Evolutionary conservation across 2,888 invertebrate genomes (phyloP).

Genomic region (Eupithecia vulgata): DNA sequence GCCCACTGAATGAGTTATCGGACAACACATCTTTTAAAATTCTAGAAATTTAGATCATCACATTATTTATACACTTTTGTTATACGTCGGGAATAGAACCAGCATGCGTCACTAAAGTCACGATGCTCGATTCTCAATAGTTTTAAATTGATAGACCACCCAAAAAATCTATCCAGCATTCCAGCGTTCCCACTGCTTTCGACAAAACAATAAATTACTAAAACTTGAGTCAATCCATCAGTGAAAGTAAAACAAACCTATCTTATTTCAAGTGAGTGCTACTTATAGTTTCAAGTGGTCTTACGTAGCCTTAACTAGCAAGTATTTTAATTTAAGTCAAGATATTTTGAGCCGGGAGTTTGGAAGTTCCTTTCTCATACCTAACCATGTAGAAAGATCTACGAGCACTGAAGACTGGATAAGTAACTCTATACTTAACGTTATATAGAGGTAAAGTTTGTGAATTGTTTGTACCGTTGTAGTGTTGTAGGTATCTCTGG

Average conservation of each 20-base stretch:
- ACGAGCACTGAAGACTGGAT: too few relatives aligned
- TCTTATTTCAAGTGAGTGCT: not conserved
- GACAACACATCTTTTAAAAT: too few relatives aligned
- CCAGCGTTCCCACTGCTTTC: not conserved
- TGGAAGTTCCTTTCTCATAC: not conserved
- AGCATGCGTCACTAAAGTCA: not conserved
- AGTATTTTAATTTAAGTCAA: not conserved
- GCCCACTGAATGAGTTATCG: too few relatives aligned
- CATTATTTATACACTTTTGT: too few relatives aligned
- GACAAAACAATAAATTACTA: not conserved
- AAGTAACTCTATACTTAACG: too few relatives aligned
- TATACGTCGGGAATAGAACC: not conserved
- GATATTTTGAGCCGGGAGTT: not conserved
- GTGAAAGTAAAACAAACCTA: not conserved
- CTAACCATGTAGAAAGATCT: too few relatives aligned
- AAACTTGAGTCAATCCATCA: not conserved
- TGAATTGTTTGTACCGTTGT: too few relatives aligned
- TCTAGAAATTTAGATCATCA: too few relatives aligned
- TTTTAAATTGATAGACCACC: not conserved
- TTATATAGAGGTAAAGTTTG: too few relatives aligned
- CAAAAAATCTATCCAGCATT: not conserved
- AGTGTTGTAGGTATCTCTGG: too few relatives aligned
- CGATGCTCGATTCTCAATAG: not conserved
- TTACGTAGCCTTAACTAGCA: not conserved
- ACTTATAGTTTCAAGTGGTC: not conserved